Conservation (phyloP, 2,797 vertebrate species). For the Pogonophryne albipinna region DNA sequence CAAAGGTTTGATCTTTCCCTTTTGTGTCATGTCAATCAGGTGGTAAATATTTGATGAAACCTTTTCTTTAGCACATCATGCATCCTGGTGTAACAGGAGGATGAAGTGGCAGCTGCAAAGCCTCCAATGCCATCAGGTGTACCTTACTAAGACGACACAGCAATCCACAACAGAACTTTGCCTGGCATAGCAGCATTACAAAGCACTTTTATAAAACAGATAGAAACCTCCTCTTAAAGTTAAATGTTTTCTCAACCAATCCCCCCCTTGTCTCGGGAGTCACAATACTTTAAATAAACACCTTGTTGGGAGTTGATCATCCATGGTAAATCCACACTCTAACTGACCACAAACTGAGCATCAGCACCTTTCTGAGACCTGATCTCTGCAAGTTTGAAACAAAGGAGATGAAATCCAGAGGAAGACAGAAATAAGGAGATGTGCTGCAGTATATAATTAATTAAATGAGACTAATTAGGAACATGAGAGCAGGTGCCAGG, state of each 20-base stretch:
- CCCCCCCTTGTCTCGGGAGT: not conserved
- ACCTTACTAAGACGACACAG: conserved; percentile 75
- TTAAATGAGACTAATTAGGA: conserved; percentile 93
- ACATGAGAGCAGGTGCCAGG: conserved; percentile 91
- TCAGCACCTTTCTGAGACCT: conserved; percentile 28
- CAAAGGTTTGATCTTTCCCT: conserved; percentile 83
- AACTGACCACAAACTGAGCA: conserved; percentile 11
- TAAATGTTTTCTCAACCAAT: not conserved
- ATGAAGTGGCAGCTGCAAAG: conserved; percentile 81
- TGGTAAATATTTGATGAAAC: conserved; percentile 87
- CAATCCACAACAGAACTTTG: conserved; percentile 39
- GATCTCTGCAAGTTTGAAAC: conserved; percentile 63
- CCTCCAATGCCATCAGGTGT: conserved; percentile 74
- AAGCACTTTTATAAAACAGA: conserved; percentile 23
- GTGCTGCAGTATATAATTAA: conserved; percentile 90
- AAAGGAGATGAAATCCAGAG: conserved; percentile 67
- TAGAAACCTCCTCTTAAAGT: not conserved
- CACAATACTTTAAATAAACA: conserved; percentile 29
- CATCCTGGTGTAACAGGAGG: conserved; percentile 79
- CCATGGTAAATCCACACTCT: conserved; percentile 7
- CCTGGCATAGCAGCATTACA: conserved; percentile 16
- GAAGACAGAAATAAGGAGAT: conserved; percentile 80
- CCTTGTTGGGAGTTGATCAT: conserved; percentile 6
- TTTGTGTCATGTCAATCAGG: conserved; percentile 81
- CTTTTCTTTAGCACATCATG: conserved; percentile 80